Percentiles rank a stretch among this genome's conserved stretches.
These are phyloP conservation scores for Zygothrica quintamaculata DNA, from an alignment of 2,888 invertebrate species.

Conservation along the genomic window DNA sequence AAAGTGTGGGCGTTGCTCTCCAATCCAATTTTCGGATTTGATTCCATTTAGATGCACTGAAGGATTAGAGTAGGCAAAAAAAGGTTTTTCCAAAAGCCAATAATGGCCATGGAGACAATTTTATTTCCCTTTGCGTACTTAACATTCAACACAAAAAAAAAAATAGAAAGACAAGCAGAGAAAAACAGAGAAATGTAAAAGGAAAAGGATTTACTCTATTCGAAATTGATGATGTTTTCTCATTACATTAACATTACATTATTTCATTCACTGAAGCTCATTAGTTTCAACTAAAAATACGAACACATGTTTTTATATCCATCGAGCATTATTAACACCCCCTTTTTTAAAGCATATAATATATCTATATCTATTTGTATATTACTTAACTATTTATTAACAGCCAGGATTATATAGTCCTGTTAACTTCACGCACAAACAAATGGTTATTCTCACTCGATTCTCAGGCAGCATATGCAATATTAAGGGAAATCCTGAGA, in stretches of 20 bases:
- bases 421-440: no score
- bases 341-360: no score
- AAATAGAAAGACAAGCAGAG: no score
- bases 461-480: no score
- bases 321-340: background rate
- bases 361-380: no score
- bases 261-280: slow-evolving; percentile 61
- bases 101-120: slow-evolving; percentile 72
- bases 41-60: slow-evolving; percentile 75
- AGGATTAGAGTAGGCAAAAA: slow-evolving; percentile 70
- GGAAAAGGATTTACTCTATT: slow-evolving; percentile 73
- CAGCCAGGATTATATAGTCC: no score
- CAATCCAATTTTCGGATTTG: slow-evolving; percentile 81
- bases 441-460: no score
- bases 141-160: no score
- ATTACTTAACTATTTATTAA: no score
- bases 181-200: no score
- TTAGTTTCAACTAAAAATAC: slow-evolving; percentile 45
- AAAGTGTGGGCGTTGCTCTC: slow-evolving; percentile 76
- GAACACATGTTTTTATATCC: slow-evolving; percentile 47
- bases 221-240: slow-evolving; percentile 81
- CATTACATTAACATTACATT: slow-evolving; percentile 84
- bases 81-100: slow-evolving; percentile 60
- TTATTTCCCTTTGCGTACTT: slow-evolving; percentile 78
- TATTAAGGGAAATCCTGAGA: no score